Evolutionary conservation across 2,113 vertebrate genomes (phyloP).

Genomic region (Gyps fulvus): DNA sequence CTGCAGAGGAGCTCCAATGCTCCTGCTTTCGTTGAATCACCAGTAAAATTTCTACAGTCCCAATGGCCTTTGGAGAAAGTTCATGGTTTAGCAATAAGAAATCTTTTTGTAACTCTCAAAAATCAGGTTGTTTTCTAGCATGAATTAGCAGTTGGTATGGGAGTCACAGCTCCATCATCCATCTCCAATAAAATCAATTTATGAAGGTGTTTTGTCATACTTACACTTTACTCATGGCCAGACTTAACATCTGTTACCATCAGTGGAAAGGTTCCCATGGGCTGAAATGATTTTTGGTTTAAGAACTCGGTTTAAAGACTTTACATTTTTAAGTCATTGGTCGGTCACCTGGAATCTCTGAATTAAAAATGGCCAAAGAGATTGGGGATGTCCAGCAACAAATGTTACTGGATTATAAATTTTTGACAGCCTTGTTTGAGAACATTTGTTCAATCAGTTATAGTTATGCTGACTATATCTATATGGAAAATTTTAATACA

Average conservation of each 20-base stretch:
- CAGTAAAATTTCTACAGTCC: not conserved
- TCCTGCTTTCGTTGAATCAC: not conserved
- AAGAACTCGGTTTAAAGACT: not conserved
- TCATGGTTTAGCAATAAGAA: not conserved
- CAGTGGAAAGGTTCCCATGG: not conserved
- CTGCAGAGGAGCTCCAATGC: not conserved
- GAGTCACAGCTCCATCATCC: not conserved
- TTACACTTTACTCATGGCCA: not conserved
- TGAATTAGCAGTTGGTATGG: not conserved
- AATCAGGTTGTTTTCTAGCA: not conserved
- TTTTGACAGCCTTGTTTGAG: not conserved
- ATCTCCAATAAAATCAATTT: not conserved
- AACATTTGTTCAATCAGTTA: not conserved
- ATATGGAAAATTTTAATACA: not conserved
- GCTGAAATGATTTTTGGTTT: not conserved
- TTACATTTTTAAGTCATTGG: not conserved
- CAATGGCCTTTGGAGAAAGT: not conserved
- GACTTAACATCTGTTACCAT: not conserved
- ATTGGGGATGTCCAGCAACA: not conserved
- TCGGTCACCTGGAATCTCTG: not conserved
- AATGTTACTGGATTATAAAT: not conserved
- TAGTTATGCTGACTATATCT: not conserved
- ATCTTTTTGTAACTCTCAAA: not conserved
- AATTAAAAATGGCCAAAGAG: not conserved
- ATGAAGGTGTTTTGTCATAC: not conserved